Conservation (phyloP, 2,113 vertebrate genomes). For the Grammomys dolichurus region DNA sequence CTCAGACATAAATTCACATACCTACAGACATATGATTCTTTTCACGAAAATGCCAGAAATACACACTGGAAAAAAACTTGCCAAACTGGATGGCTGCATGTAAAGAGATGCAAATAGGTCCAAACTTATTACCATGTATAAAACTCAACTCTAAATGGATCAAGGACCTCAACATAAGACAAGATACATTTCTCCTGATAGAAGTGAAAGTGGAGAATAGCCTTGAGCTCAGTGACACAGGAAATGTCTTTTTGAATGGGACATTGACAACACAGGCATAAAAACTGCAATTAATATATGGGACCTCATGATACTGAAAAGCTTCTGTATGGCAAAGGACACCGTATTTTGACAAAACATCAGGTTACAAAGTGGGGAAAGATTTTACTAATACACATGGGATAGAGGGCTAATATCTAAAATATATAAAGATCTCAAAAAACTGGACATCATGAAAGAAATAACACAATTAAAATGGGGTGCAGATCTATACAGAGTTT, state of each 20-base stretch:
- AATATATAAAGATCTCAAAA: not conserved
- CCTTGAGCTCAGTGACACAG: not conserved
- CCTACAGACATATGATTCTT: not conserved
- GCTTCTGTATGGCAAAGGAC: not conserved
- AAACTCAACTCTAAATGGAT: not conserved
- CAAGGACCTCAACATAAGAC: not conserved
- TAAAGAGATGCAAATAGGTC: not conserved
- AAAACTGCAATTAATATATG: not conserved
- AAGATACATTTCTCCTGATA: not conserved
- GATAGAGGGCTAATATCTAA: not conserved
- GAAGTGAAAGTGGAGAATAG: not conserved
- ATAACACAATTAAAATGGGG: not conserved
- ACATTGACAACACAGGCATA: not conserved
- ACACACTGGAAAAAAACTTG: not conserved
- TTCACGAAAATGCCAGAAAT: not conserved
- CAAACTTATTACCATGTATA: not conserved
- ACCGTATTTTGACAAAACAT: not conserved
- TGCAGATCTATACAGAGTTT: not conserved
- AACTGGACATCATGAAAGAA: not conserved
- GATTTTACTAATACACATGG: not conserved
- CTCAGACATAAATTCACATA: not conserved
- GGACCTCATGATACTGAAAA: not conserved
- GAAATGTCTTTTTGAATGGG: not conserved
- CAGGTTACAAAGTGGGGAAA: not conserved
- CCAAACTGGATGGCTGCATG: not conserved